These are phyloP conservation scores for Scaptomyza parva DNA, from an alignment of 2,888 invertebrate genomes.

Conservation along the genomic window DNA sequence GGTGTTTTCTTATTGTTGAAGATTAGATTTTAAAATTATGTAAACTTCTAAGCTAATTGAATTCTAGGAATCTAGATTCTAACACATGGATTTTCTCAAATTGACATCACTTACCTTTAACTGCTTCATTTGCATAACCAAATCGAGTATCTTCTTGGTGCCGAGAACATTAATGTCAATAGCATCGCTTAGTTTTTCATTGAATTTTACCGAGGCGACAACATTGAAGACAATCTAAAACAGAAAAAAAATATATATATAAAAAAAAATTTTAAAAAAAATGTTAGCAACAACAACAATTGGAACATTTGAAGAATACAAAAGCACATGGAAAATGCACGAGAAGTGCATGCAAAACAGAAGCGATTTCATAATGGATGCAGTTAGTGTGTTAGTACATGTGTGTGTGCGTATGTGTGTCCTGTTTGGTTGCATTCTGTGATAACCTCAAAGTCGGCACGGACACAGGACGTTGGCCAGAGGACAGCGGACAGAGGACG, in stretches of 20 bases:
- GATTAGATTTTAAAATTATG: too few relatives aligned
- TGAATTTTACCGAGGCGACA: slow-evolving; percentile 85
- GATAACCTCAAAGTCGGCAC: slow-evolving; percentile 73
- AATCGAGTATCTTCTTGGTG: slow-evolving; percentile 85
- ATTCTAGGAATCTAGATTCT: not conserved
- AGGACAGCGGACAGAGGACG: slow-evolving; percentile 1
- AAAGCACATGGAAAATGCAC: slow-evolving; percentile 70
- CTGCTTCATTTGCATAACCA: slow-evolving; percentile 84
- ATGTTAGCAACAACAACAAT: slow-evolving; percentile 23
- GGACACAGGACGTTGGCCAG: slow-evolving; percentile 15
- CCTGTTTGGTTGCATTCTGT: slow-evolving; percentile 47
- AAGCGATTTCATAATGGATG: slow-evolving; percentile 43
- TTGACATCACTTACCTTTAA: slow-evolving; percentile 79
- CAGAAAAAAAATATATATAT: slow-evolving; percentile 12
- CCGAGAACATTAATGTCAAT: slow-evolving; percentile 85
- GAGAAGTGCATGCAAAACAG: slow-evolving; percentile 74
- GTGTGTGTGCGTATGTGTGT: slow-evolving; percentile 9
- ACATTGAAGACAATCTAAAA: slow-evolving; percentile 85
- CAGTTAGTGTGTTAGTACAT: slow-evolving; percentile 36
- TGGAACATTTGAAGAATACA: slow-evolving; percentile 22
- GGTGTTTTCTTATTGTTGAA: too few relatives aligned
- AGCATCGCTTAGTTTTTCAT: slow-evolving; percentile 85
- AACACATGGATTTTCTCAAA: not conserved
- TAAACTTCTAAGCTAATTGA: too few relatives aligned
- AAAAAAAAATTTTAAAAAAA: slow-evolving; percentile 49